These are phyloP conservation scores for Netelia inedita DNA, from an alignment of 2,888 invertebrate genomes.

Conservation along the genomic window DNA sequence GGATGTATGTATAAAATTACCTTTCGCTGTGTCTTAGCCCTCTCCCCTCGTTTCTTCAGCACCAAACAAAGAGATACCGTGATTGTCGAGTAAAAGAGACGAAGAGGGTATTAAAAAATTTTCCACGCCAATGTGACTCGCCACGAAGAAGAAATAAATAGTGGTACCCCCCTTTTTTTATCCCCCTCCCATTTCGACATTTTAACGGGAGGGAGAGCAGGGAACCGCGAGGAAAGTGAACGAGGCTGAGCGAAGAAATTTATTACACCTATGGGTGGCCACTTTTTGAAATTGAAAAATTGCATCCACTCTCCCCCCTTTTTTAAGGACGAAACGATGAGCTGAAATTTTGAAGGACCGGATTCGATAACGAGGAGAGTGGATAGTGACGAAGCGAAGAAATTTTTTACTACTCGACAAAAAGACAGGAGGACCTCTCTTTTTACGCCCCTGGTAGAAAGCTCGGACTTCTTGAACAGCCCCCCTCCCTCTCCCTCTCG, in stretches of 20 bases:
- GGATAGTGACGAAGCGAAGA: too few relatives aligned
- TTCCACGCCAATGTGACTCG: constrained; percentile 51
- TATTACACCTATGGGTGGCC: constrained; percentile 62
- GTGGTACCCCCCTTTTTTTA: constrained; percentile 10
- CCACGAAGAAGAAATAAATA: constrained; percentile 17
- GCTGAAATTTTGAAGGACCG: too few relatives aligned
- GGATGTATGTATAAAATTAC: neutral
- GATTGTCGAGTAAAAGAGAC: neutral
- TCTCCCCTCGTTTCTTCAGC: neutral
- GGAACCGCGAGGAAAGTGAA: constrained; percentile 27
- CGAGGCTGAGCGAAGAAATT: constrained; percentile 60
- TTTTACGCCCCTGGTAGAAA: constrained; percentile 57
- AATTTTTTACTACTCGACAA: too few relatives aligned
- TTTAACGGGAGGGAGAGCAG: constrained; percentile 5
- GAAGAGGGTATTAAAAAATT: neutral
- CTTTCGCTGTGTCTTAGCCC: constrained; percentile 23
- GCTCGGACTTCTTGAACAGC: constrained; percentile 55
- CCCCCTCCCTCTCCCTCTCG: constrained; percentile 15
- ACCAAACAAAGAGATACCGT: neutral
- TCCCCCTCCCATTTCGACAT: constrained; percentile 41
- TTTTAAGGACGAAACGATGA: too few relatives aligned
- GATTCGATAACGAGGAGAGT: too few relatives aligned
- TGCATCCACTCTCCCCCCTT: too few relatives aligned
- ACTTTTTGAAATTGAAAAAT: constrained; percentile 9
- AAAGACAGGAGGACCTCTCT: constrained; percentile 21